Conservation (phyloP, 37 sponge, comb jelly and placozoan genomes). For the Chondrosia reniformis region DNA sequence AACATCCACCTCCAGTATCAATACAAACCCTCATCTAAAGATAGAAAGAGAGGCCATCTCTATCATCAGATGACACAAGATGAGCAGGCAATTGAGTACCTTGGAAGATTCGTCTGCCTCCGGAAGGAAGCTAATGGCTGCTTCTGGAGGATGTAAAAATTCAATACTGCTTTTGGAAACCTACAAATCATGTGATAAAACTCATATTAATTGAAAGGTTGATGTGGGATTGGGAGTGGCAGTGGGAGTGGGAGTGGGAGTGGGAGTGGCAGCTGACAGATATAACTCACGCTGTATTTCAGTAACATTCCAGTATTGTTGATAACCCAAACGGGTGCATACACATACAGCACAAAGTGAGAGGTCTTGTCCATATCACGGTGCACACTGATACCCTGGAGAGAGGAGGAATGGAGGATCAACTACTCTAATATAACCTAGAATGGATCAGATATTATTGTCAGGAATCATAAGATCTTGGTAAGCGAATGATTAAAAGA, state of each 20-base stretch:
- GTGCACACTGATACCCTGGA: slow-evolving; percentile 5
- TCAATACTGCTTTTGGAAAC: slow-evolving; percentile 6
- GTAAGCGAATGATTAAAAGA: too few species aligned
- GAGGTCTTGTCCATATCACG: not conserved
- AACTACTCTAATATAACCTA: too few species aligned
- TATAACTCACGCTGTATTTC: slow-evolving; percentile 51
- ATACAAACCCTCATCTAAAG: slow-evolving; percentile 6
- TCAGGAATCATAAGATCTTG: too few species aligned
- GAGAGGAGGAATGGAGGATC: too few species aligned
- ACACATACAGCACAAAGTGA: slow-evolving; percentile 53
- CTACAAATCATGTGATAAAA: not conserved
- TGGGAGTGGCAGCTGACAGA: too few species aligned
- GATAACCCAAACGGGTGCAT: slow-evolving; percentile 80
- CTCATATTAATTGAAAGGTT: not conserved
- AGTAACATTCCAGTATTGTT: slow-evolving; percentile 77
- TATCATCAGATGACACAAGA: not conserved
- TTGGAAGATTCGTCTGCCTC: slow-evolving; percentile 11
- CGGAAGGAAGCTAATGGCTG: not conserved
- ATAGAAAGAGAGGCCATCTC: too few species aligned
- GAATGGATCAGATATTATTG: too few species aligned
- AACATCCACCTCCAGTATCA: slow-evolving; percentile 12
- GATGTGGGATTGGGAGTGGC: not conserved
- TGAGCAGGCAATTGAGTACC: not conserved
- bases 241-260: too few species aligned
- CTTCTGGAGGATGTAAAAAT: not conserved